These are phyloP conservation scores for Drosophila robusta DNA, from an alignment of 2,888 invertebrate genomes.

Conservation along the genomic window DNA sequence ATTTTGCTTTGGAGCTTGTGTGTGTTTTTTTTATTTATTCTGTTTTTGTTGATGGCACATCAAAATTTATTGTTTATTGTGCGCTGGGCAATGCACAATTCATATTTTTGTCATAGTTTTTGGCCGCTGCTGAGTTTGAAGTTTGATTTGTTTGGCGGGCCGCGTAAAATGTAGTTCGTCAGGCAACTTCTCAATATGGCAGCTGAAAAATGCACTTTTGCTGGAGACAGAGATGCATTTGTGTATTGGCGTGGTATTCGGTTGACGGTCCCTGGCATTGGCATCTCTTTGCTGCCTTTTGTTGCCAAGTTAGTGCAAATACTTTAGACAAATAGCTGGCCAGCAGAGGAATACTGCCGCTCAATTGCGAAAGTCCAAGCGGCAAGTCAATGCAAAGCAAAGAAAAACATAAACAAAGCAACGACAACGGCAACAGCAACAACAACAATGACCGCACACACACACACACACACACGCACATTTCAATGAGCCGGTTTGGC, in stretches of 20 bases:
- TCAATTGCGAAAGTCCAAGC: slow-evolving; percentile 46
- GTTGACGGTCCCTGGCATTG: slow-evolving; percentile 17
- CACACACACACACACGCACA: slow-evolving; percentile 13
- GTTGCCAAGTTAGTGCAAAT: slow-evolving; percentile 69
- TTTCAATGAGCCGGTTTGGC: slow-evolving; percentile 54
- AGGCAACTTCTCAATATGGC: slow-evolving; percentile 52
- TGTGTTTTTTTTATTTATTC: slow-evolving; percentile 8
- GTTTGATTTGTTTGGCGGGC: slow-evolving; percentile 70
- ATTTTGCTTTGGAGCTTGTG: not conserved
- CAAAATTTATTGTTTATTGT: slow-evolving; percentile 75
- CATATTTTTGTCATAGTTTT: slow-evolving; percentile 71
- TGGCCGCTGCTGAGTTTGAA: slow-evolving; percentile 45
- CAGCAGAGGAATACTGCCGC: slow-evolving; percentile 18
- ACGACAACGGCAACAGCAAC: slow-evolving; percentile 4
- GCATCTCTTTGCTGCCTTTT: slow-evolving; percentile 49
- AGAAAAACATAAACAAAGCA: slow-evolving; percentile 75
- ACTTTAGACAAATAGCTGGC: slow-evolving; percentile 68
- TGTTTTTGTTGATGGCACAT: slow-evolving; percentile 38
- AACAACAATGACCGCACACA: slow-evolving; percentile 20
- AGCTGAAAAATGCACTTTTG: not conserved
- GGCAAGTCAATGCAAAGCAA: slow-evolving; percentile 75
- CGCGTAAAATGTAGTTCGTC: slow-evolving; percentile 71
- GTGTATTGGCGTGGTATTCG: not conserved
- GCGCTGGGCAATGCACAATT: slow-evolving; percentile 53
- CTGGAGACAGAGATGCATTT: not conserved